Percentiles rank a stretch among this genome's conserved stretches.
phyloP scores from a whole-genome alignment of 2,113 vertebrate genomes.

The Toxostoma redivivum region DNA sequence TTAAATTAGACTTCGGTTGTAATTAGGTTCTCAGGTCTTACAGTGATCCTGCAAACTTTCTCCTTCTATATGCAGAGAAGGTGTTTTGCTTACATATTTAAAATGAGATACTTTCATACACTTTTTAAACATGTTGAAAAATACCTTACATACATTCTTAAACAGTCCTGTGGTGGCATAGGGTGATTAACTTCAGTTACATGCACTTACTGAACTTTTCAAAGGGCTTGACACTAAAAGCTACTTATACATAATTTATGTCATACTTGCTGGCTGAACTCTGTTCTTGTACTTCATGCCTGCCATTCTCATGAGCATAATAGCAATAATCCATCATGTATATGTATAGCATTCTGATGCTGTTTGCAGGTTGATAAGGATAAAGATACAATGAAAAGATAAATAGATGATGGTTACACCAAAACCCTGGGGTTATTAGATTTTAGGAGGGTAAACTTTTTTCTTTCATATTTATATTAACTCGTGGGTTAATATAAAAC shows the following conservation, averaged over 20 bases:
- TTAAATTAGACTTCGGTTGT: neutral
- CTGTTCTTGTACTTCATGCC: constrained; percentile 9
- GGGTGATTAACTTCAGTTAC: neutral
- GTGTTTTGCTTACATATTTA: neutral
- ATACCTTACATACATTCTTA: neutral
- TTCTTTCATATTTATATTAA: neutral
- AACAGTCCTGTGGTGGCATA: neutral
- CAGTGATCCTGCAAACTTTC: neutral
- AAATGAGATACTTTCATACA: neutral
- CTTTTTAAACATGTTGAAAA: neutral
- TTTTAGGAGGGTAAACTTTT: neutral
- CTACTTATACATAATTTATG: constrained; percentile 46
- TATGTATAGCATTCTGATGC: neutral
- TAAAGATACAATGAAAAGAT: neutral
- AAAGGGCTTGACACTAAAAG: neutral
- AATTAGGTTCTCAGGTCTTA: neutral
- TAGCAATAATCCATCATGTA: constrained; percentile 24
- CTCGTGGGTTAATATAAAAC: neutral
- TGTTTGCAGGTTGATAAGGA: neutral
- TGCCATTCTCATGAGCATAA: neutral
- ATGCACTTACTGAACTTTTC: constrained; percentile 7
- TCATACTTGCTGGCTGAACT: constrained; percentile 23
- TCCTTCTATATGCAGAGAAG: neutral
- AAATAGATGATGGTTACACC: neutral
- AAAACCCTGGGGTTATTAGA: neutral